Evolutionary conservation across 2,888 invertebrate genomes (phyloP).

Genomic region (Catocala fraxini): DNA sequence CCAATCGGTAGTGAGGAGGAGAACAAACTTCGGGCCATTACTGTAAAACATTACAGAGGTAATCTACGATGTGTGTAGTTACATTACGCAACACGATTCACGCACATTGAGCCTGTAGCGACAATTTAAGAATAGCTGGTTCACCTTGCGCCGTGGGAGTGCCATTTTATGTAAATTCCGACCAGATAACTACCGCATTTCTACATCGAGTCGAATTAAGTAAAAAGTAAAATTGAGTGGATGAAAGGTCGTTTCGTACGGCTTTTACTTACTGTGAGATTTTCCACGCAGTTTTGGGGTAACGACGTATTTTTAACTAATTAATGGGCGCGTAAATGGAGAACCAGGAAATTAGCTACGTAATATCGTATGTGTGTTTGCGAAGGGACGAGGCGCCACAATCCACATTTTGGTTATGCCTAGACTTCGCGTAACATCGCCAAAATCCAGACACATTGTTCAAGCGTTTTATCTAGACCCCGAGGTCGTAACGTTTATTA

Average conservation of each 20-base stretch:
- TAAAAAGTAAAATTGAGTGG: conserved; percentile 47
- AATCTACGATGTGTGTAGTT: conserved; percentile 41
- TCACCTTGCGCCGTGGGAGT: conserved; percentile 84
- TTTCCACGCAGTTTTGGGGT: conserved; percentile 22
- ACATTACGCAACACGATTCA: conserved; percentile 65
- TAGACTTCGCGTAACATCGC: no score
- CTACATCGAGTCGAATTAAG: conserved; percentile 58
- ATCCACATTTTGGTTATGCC: no score
- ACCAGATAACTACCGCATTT: conserved; percentile 75
- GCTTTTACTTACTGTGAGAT: conserved; percentile 28
- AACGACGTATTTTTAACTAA: conserved; percentile 1
- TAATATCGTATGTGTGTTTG: no score
- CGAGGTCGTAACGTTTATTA: no score
- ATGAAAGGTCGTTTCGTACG: conserved; percentile 43
- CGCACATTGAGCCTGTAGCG: conserved; percentile 55
- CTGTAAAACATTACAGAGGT: conserved; percentile 9
- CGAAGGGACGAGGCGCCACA: no score
- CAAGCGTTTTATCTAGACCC: no score
- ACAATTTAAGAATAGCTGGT: conserved; percentile 79
- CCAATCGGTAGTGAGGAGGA: not conserved
- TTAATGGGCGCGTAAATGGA: not conserved
- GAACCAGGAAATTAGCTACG: no score
- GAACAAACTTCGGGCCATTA: not conserved
- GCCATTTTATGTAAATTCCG: conserved; percentile 74
- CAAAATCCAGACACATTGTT: no score